Evolutionary conservation across 1,140 invertebrate species (phyloP).

Genomic region (Maniola jurtina): DNA sequence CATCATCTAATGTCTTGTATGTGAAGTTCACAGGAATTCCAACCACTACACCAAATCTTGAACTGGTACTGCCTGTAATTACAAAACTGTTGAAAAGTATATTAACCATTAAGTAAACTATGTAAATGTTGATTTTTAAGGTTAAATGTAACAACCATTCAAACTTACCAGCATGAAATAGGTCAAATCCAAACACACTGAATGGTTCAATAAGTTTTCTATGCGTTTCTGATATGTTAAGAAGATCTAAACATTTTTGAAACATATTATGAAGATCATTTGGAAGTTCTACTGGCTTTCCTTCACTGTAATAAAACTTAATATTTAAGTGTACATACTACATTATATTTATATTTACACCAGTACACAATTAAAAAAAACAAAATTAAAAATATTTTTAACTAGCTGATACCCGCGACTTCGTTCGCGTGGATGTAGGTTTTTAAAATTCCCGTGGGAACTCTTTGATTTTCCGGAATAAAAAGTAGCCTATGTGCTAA

Average conservation of each 20-base stretch:
- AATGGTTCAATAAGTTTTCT: slow-evolving; percentile 64
- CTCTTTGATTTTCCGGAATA: too few relatives aligned
- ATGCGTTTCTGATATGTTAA: slow-evolving; percentile 50
- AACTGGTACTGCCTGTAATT: slow-evolving; percentile 58
- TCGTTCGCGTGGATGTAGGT: too few relatives aligned
- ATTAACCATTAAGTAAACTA: neutral
- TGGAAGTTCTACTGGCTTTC: slow-evolving; percentile 50
- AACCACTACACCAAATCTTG: slow-evolving; percentile 59
- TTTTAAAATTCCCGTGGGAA: too few relatives aligned
- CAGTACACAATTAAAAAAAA: too few relatives aligned
- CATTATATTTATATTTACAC: too few relatives aligned
- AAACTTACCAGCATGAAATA: slow-evolving; percentile 70
- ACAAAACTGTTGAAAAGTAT: slow-evolving; percentile 6
- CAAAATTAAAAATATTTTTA: too few relatives aligned
- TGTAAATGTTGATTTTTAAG: slow-evolving; percentile 1
- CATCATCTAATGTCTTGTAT: slow-evolving; percentile 56
- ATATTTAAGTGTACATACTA: neutral
- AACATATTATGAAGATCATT: slow-evolving; percentile 47
- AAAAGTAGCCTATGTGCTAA: too few relatives aligned
- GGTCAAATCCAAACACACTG: slow-evolving; percentile 67
- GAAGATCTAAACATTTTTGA: slow-evolving; percentile 57
- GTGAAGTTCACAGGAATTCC: slow-evolving; percentile 67
- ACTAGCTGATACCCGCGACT: too few relatives aligned
- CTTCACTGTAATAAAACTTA: slow-evolving; percentile 46
- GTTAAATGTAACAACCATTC: slow-evolving; percentile 10